Evolutionary conservation across 2,113 vertebrate species (phyloP), one percentile per base, ranked within the genome.

Genomic region (Leptosomus discolor): DNA sequence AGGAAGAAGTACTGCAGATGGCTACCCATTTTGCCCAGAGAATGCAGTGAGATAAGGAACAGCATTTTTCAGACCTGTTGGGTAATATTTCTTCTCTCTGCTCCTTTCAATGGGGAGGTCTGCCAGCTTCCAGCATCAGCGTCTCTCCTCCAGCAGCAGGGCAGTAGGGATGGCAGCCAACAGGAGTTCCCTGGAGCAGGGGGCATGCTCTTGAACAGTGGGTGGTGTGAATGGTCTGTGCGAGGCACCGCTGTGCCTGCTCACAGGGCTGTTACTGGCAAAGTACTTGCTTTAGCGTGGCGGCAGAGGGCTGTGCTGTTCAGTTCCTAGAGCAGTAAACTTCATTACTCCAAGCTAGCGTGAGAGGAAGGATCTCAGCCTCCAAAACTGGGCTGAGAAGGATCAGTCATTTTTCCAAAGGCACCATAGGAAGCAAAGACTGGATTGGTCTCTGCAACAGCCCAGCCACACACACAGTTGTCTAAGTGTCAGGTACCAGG

Each of bases 401-500:
- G 34, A 27, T 53, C n/a, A 8, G 43, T 15, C 27, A 5, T 53
- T 64, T 32, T 24, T 46, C 37, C 61, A 69, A 37, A 51, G 68
- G n/a, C 24, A 11, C 15, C 27, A 8, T 21, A 39, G 46, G 76
- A 81, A 34, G 15, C 39, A 32, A 39, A 45, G 57, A 15, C 37
- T 58, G 43, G 56, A 8, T 53, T 9, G 15, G 37, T 39, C 54
- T 50, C 56, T 69, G 63, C 29, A 57, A 1, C 39, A 21, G 50
- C 36, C 11, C 20, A n/a, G 56, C 26, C 37, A 9, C 0, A 1
- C 41, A 39, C 14, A 4, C 5, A 14, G 34, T 6, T 27, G 12
- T 20, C 34, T 14, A 37, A 30, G 58, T 18, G 30, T 43, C 16
- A 32, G 3, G 9, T 10, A 11, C 12, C 27, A 16, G 36, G 41